Percentiles rank a stretch among this genome's conserved stretches.
These are phyloP conservation scores for Stictonetta naevosa DNA, from an alignment of 2,113 vertebrate genomes.

Conservation along the genomic window DNA sequence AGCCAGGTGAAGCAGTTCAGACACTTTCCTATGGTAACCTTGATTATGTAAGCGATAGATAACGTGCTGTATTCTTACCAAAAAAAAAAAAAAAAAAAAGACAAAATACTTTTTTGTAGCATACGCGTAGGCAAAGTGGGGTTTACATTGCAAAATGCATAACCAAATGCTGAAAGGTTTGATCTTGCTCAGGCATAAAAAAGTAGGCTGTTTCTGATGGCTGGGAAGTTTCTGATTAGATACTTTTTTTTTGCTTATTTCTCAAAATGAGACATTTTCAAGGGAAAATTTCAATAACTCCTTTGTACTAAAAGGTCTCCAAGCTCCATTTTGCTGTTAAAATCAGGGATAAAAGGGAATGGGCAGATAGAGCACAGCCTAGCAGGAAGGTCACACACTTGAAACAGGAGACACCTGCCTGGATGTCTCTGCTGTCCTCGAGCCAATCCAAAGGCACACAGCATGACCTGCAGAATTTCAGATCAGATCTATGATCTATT, in stretches of 20 bases:
- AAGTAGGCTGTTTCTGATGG: neutral
- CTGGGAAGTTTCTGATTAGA: neutral
- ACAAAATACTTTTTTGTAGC: neutral
- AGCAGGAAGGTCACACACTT: neutral
- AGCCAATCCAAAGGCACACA: neutral
- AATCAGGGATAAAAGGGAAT: neutral
- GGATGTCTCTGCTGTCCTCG: neutral
- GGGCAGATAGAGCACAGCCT: neutral
- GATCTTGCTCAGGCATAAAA: neutral
- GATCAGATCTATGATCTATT: neutral
- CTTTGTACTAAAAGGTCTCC: neutral
- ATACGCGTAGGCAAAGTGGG: neutral
- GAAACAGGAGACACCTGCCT: neutral
- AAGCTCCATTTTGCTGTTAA: neutral
- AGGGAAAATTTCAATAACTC: neutral
- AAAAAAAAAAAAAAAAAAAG: neutral
- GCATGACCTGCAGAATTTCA: neutral
- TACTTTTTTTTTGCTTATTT: neutral
- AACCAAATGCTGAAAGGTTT: neutral
- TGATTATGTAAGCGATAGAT: neutral
- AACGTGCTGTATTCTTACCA: neutral
- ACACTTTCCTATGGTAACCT: neutral
- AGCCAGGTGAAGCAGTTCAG: neutral
- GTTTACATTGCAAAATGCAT: neutral
- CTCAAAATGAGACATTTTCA: constrained; percentile 16